A percentile compares a stretch with the other conserved stretches of the same genome.
Conservation (phyloP, 64 coral and sea anemone species). For the Dendronephthya gigantea region DNA sequence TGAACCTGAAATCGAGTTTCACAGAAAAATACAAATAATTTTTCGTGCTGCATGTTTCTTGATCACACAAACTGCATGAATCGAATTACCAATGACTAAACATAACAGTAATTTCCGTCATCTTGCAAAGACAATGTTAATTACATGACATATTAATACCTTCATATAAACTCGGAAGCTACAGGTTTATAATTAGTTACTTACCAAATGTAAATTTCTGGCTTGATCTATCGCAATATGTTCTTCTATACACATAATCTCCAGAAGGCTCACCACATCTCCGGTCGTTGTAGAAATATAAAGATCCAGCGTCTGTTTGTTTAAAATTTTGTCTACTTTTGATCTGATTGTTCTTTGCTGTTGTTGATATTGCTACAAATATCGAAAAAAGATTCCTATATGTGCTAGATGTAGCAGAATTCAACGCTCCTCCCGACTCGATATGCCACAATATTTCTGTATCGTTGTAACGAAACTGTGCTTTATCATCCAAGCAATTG, state of each 20-base stretch:
- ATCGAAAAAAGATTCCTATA: neutral
- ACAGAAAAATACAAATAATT: no score
- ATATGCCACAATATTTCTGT: neutral
- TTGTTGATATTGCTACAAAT: neutral
- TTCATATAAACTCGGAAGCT: no score
- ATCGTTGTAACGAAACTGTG: neutral
- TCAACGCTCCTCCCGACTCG: neutral
- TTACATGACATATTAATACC: no score
- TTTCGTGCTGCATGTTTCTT: no score
- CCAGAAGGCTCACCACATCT: neutral
- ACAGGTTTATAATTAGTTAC: no score
- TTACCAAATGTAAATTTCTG: neutral
- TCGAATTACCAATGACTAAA: no score
- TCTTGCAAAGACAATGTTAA: no score
- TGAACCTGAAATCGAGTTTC: no score
- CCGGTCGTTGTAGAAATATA: neutral
- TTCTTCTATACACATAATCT: neutral
- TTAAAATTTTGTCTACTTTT: neutral
- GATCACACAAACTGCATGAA: no score
- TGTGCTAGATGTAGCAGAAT: neutral
- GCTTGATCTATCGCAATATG: neutral
- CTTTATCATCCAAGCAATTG: neutral
- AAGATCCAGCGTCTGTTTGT: neutral
- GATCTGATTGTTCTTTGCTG: neutral
- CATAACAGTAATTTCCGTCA: no score